phyloP scores from a whole-genome alignment of 2,797 vertebrate species.

The Bothrops alternatus region DNA sequence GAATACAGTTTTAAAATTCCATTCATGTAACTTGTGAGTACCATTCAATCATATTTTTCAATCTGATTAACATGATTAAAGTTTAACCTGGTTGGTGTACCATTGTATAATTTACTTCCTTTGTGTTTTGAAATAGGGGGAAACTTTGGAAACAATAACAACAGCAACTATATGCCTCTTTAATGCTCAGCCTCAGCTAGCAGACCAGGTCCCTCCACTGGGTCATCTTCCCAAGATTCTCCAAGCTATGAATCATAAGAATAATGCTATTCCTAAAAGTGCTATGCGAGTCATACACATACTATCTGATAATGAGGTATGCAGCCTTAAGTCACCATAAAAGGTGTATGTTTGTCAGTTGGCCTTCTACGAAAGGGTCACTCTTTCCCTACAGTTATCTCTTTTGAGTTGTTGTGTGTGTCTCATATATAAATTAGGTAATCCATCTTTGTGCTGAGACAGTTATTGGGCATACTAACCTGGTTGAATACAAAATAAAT shows the following conservation, averaged over 20 bases:
- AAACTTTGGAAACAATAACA: slow-evolving; percentile 93
- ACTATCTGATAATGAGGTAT: slow-evolving; percentile 94
- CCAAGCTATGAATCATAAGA: slow-evolving; percentile 93
- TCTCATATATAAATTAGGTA: not conserved
- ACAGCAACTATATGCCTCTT: slow-evolving; percentile 95
- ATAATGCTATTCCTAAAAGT: slow-evolving; percentile 93
- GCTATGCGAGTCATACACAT: slow-evolving; percentile 93
- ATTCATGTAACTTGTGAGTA: not conserved
- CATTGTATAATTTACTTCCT: not conserved
- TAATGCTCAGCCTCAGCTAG: slow-evolving; percentile 88
- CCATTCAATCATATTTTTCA: not conserved
- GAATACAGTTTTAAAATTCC: not conserved
- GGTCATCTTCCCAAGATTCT: slow-evolving; percentile 94
- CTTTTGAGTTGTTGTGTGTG: not conserved
- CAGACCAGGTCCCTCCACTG: slow-evolving; percentile 96
- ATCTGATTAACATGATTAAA: not conserved
- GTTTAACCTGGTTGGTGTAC: not conserved
- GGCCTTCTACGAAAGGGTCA: not conserved
- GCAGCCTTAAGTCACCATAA: not conserved
- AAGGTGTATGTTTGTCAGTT: not conserved
- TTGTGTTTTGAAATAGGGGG: slow-evolving; percentile 76
- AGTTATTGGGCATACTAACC: not conserved
- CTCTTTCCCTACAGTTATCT: not conserved
- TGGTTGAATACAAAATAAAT: not conserved
- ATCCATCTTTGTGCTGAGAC: not conserved